Conservation (phyloP, 1,140 invertebrate genomes). For the Heliconius congener region DNA sequence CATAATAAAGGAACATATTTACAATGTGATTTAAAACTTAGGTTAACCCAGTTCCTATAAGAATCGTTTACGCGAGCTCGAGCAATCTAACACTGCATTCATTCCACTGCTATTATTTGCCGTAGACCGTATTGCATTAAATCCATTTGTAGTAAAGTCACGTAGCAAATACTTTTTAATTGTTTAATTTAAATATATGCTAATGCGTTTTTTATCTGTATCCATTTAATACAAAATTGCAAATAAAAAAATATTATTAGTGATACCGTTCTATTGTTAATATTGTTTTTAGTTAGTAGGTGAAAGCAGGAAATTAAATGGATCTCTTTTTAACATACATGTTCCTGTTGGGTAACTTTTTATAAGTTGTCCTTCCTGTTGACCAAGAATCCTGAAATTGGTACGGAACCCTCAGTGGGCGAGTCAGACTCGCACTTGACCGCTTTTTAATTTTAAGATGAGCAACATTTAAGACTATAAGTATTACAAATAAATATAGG, state of each 20-base stretch:
- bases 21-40: constrained; percentile 27
- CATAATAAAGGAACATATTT: not conserved
- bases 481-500: too few species aligned
- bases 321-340: too few species aligned
- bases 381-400: too few species aligned
- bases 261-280: too few species aligned
- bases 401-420: too few species aligned
- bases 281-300: too few species aligned
- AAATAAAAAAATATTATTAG: not conserved
- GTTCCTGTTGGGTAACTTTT: too few species aligned
- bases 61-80: constrained; percentile 33
- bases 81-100: constrained; percentile 35
- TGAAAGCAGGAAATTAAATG: too few species aligned
- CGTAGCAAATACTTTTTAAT: constrained; percentile 36
- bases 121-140: constrained; percentile 36
- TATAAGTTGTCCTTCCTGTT: too few species aligned
- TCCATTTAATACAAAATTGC: not conserved
- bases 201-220: not conserved
- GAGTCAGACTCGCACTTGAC: too few species aligned
- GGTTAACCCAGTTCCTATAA: constrained; percentile 33
- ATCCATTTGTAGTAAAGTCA: constrained; percentile 30
- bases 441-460: too few species aligned
- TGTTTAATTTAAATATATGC: constrained; percentile 30
- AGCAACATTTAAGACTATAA: too few species aligned
- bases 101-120: constrained; percentile 26